Conservation (phyloP, 2,888 invertebrate genomes). For the Nomada hirtipes region DNA sequence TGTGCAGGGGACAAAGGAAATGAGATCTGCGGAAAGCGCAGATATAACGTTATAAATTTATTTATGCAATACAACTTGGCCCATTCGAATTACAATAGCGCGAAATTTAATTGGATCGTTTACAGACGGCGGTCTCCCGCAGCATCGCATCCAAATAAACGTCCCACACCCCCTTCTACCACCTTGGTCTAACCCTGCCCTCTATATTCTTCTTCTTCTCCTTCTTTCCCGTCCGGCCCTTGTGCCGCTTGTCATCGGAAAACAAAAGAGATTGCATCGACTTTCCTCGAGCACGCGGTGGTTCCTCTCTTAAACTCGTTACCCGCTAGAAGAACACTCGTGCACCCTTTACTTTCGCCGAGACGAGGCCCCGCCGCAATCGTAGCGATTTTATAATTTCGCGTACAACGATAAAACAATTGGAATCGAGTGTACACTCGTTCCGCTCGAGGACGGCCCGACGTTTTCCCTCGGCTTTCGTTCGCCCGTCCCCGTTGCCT, state of each 20-base stretch:
- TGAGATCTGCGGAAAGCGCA: constrained; percentile 62
- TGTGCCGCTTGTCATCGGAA: constrained; percentile 50
- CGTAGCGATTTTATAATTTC: constrained; percentile 56
- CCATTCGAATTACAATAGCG: constrained; percentile 75
- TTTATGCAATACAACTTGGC: constrained; percentile 75
- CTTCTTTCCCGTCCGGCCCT: constrained; percentile 37
- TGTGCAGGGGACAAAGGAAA: constrained; percentile 63
- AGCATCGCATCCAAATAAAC: constrained; percentile 61
- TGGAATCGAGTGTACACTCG: constrained; percentile 51
- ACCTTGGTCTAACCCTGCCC: constrained; percentile 24
- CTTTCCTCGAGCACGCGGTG: constrained; percentile 52
- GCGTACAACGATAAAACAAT: constrained; percentile 43
- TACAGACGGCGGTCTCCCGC: constrained; percentile 53
- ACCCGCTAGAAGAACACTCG: constrained; percentile 40
- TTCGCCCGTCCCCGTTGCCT: not conserved
- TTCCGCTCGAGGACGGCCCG: constrained; percentile 14
- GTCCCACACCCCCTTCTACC: constrained; percentile 25
- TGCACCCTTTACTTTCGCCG: constrained; percentile 37
- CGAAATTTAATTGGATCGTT: constrained; percentile 76
- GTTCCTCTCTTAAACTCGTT: constrained; percentile 54
- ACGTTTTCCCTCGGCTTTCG: constrained; percentile 32
- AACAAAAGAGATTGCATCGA: constrained; percentile 67
- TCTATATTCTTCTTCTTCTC: constrained; percentile 34
- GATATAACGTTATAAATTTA: constrained; percentile 75
- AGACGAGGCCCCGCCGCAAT: constrained; percentile 24